Base-by-base conservation (phyloP, 2,888 invertebrate genomes). In the Microchrysa polita region DNA sequence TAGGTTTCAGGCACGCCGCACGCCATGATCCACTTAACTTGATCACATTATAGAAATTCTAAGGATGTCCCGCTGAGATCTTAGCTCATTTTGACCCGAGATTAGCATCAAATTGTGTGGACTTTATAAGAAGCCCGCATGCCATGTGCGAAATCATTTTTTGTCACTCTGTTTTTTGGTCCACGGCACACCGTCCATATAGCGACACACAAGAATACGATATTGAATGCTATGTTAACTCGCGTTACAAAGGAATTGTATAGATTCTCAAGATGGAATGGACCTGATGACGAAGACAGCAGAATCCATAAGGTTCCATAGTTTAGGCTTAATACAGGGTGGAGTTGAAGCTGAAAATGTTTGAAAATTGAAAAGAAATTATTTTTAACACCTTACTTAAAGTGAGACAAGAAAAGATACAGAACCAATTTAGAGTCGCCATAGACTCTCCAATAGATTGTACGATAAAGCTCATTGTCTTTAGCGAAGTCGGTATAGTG, bases 21-120 rank as follows among this genome's bases (percentile, higher is more conserved):
- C 16, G 27, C 22, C 40, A 42, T 69, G 69, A 69, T 69, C 69
- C 40, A 69, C 69, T 69, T 69, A 34, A 69, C 69, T 69, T 52
- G 55, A 69, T 69, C 69, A 69, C n/a, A 55, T 55, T 57, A 69
- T 55, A 69, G 55, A 69, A 69, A 69, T 69, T 69, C 57, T 22
- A 69, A 69, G 69, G 69, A 69, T 69, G 69, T 69, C 69, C 69
- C 69, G 57, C 69, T 69, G 69, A 69, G 69, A 69, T 69, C 69
- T 69, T 52, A 69, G 34, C 69, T 57, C 69, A 40, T n/a, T 34
- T 42, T 69, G 69, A 69, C 69, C 69, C 57, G 14, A 69, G 69
- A 69, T 69, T 69, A 69, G 69, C 69, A 69, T 69, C 69, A 40
- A 55, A 69, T 69, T 44, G 52, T 69, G 69, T 55, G 69, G 52